Conservation (phyloP, 92 coral and sea anemone species). For the Hydrozoanthus gracilis region DNA sequence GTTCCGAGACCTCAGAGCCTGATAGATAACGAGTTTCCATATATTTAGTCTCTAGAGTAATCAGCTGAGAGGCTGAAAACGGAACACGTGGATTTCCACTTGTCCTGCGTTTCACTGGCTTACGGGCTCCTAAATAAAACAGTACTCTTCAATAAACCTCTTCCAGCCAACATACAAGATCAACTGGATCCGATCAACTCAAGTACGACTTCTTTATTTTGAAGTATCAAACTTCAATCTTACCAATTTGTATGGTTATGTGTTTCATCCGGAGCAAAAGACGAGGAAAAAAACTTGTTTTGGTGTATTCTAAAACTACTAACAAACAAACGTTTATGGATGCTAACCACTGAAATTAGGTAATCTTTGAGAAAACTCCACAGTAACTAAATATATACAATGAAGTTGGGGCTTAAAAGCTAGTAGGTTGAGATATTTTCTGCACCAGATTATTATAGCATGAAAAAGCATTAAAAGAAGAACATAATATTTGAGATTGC, state of each 20-base stretch:
- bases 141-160: background rate
- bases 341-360: background rate
- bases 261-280: too few relatives aligned
- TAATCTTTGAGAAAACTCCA: too few relatives aligned
- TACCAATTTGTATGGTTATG: too few relatives aligned
- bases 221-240: too few relatives aligned
- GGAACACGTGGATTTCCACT: slow-evolving; percentile 98
- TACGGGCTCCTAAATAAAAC: slow-evolving; percentile 54
- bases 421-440: background rate
- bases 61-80: slow-evolving; percentile 87
- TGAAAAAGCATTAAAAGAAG: background rate
- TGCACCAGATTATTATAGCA: background rate
- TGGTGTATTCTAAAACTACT: background rate
- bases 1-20: slow-evolving; percentile 76
- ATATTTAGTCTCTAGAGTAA: slow-evolving; percentile 82
- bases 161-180: background rate
- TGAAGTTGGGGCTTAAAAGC: too few relatives aligned
- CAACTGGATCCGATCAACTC: too few relatives aligned
- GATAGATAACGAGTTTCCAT: slow-evolving; percentile 82
- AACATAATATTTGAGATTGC: background rate
- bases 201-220: too few relatives aligned
- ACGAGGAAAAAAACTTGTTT: background rate
- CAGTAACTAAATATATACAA: too few relatives aligned
- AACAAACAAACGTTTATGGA: background rate
- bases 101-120: slow-evolving; percentile 76